These are phyloP conservation scores for Eolophus roseicapilla DNA, from an alignment of 2,113 vertebrate genomes.

Conservation along the genomic window DNA sequence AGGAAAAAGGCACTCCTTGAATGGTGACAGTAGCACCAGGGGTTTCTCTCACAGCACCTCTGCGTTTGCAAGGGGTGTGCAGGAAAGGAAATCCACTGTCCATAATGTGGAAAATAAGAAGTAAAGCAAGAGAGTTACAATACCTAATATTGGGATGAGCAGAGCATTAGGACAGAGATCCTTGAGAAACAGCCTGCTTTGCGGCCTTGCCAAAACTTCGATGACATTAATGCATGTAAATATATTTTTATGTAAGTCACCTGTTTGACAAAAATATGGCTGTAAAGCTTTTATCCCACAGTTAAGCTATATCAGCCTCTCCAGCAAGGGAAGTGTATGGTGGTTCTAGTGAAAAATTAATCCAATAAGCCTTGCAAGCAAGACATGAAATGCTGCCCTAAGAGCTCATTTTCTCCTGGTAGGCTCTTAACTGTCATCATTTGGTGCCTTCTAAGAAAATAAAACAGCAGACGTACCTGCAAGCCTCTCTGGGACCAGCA, in stretches of 20 bases:
- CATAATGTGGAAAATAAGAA: not conserved
- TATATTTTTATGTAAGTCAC: not conserved
- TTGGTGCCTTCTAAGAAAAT: slow-evolving; percentile 14
- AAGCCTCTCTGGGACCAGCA: not conserved
- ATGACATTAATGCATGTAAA: not conserved
- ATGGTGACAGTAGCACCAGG: fast-evolving
- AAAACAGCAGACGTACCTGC: not conserved
- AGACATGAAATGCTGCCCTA: not conserved
- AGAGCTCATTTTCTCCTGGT: not conserved
- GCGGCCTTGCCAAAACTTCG: not conserved
- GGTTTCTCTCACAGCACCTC: not conserved
- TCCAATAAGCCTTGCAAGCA: not conserved
- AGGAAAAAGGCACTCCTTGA: not conserved
- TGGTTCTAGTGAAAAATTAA: not conserved
- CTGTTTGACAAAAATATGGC: not conserved
- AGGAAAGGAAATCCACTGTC: not conserved
- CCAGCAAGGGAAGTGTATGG: not conserved
- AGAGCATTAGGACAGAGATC: not conserved
- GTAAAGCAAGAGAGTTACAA: not conserved
- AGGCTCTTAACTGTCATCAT: not conserved
- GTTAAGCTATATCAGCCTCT: not conserved
- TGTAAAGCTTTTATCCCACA: not conserved
- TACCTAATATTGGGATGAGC: not conserved
- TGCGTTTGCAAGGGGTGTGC: not conserved
- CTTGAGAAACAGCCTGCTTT: not conserved